Evolutionary conservation across 2,113 vertebrate species (phyloP), one percentile per base, ranked within the genome.

Genomic region (Machaerirhynchus nigripectus): DNA sequence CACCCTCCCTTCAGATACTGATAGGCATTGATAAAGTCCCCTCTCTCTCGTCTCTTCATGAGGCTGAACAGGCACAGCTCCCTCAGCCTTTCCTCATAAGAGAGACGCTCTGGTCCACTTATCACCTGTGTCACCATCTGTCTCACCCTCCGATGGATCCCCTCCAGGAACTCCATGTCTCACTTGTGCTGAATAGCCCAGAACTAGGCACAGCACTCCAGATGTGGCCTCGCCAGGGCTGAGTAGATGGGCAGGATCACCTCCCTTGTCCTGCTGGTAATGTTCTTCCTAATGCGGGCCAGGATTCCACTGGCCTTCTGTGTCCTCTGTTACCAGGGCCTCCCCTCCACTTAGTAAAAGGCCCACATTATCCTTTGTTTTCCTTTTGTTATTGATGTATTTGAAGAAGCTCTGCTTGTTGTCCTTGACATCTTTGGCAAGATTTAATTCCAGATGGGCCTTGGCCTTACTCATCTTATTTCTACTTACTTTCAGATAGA

Each of bases 1-100:
- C 9, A 15, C 19, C 6, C 6, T 89, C 39, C 5, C n/a, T 60
- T 60, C 46, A 46, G 77, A 39, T 39, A 14, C 4, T 53, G n/a
- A 33, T 5, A 33, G 33, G 39, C 19, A n/a, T 12, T 46, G 28
- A 10, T 11, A 1, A 67, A 7, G 23, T 67, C 20, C 1, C 19
- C 9, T 20, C 53, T 67, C 60, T 24, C 3, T 30, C 1, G 0
- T 60, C 1, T 57, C 31, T 57, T 73, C 4, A 59, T 1, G 2
- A 14, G 6, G 2, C 28, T 52, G 28, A 75, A 21, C 20, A 59
- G 53, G 10, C 68, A 15, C 59, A 81, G 31, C 17, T 56, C 26
- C 6, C 59, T 57, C 15, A 89, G 44, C 60, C 37, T 59, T 37
- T 81, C 37, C 15, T 22, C 10, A 1, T 16, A 8, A 52, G 8